Evolutionary conservation across 2,113 vertebrate species (phyloP).

Genomic region (Grammomys surdaster): DNA sequence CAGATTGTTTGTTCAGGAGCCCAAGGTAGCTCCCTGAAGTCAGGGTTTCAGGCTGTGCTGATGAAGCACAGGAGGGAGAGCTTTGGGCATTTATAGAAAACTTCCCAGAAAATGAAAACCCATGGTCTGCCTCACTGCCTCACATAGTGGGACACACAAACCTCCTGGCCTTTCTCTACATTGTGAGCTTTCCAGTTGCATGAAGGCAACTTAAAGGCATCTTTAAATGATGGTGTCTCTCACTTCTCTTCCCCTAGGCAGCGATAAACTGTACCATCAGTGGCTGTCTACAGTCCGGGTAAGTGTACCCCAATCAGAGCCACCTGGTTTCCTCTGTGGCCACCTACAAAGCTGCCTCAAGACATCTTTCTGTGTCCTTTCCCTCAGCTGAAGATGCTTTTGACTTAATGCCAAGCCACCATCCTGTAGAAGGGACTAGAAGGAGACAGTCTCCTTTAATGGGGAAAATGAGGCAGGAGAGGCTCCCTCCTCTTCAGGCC

Average conservation of each 20-base stretch:
- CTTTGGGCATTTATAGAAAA: neutral
- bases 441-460: neutral
- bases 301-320: constrained; percentile 74
- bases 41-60: neutral
- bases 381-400: constrained; percentile 46
- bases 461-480: neutral
- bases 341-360: neutral
- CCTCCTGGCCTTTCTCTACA: neutral
- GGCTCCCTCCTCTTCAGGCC: neutral
- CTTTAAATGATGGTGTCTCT: constrained; percentile 26
- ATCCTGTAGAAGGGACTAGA: constrained; percentile 23
- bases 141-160: neutral
- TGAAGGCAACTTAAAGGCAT: neutral
- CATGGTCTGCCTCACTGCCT: neutral
- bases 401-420: neutral
- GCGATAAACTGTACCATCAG: constrained; percentile 97
- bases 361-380: neutral
- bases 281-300: constrained; percentile 99
- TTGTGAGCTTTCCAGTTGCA: neutral
- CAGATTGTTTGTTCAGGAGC: neutral
- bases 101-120: constrained; percentile 15
- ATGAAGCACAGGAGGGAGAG: neutral
- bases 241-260: constrained; percentile 88
- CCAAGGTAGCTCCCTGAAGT: neutral
- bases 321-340: neutral